These are phyloP conservation scores for Tinea pellionella DNA, from an alignment of 2,888 invertebrate species.

Conservation along the genomic window DNA sequence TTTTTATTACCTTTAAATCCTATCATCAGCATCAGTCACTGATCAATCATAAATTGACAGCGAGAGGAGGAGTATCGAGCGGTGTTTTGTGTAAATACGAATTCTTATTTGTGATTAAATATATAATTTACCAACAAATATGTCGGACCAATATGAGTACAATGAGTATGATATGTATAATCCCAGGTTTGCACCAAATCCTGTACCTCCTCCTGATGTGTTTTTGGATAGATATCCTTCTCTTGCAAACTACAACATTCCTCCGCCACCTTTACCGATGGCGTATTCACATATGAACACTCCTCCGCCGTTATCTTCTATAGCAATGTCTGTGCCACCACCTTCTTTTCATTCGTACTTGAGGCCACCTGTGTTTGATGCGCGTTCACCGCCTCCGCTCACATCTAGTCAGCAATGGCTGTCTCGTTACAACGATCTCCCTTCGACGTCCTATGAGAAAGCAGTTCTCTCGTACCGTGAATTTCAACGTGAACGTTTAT, in stretches of 20 bases:
- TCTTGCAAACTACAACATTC: constrained; percentile 32
- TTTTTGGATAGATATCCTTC: not conserved
- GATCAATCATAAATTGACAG: too few relatives aligned
- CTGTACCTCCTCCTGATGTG: too few relatives aligned
- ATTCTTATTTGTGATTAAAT: not conserved
- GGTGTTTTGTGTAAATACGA: too few relatives aligned
- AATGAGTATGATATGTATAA: too few relatives aligned
- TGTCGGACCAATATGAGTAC: not conserved
- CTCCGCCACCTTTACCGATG: constrained; percentile 36
- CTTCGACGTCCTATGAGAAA: not conserved
- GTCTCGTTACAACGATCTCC: not conserved
- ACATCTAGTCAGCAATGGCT: constrained; percentile 16
- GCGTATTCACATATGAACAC: constrained; percentile 18
- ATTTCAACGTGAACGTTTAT: not conserved
- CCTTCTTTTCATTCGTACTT: not conserved
- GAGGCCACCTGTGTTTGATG: not conserved
- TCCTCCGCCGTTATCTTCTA: constrained; percentile 25
- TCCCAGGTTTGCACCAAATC: too few relatives aligned
- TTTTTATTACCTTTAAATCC: too few relatives aligned
- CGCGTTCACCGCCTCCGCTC: constrained; percentile 19
- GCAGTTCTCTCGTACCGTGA: not conserved
- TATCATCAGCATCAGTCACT: too few relatives aligned
- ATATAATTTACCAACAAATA: not conserved
- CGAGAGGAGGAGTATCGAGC: too few relatives aligned
- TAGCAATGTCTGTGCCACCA: not conserved